Conservation (phyloP, 2,888 invertebrate genomes). For the Parnassius orleans region DNA sequence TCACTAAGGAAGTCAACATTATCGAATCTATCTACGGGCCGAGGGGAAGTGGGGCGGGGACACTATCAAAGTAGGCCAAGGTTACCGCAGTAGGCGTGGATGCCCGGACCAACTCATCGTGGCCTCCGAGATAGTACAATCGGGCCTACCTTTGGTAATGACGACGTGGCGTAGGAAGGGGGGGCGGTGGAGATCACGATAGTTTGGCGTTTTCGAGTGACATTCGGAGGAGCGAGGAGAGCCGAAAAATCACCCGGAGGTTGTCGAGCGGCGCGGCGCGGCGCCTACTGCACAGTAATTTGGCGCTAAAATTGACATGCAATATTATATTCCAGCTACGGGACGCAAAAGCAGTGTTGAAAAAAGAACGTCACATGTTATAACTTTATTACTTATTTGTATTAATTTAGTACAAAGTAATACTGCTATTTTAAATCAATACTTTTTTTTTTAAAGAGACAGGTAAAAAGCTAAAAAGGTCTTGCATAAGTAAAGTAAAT, state of each 20-base stretch:
- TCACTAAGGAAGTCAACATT: constrained; percentile 58
- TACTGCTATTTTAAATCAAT: too few relatives aligned
- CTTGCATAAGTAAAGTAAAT: too few relatives aligned
- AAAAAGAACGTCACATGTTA: too few relatives aligned
- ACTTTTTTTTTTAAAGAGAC: too few relatives aligned
- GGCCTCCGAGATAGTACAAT: constrained; percentile 48
- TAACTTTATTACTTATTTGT: too few relatives aligned
- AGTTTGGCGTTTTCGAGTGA: constrained; percentile 38
- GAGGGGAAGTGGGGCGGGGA: constrained; percentile 43
- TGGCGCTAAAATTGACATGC: constrained; percentile 28
- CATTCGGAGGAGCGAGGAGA: constrained; percentile 38
- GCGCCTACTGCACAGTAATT: constrained; percentile 19
- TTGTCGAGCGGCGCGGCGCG: constrained; percentile 41
- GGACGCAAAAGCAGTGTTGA: too few relatives aligned
- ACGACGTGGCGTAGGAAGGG: constrained; percentile 32
- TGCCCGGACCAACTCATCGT: constrained; percentile 42
- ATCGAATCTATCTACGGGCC: constrained; percentile 48
- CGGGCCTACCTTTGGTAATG: constrained; percentile 36
- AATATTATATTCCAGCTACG: background rate
- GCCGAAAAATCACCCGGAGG: constrained; percentile 54
- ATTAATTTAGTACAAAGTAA: too few relatives aligned
- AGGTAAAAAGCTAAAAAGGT: too few relatives aligned
- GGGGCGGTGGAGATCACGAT: constrained; percentile 37
- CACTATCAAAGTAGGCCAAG: constrained; percentile 71
- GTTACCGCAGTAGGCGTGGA: constrained; percentile 42